Evolutionary conservation across 2,888 invertebrate species (phyloP).

Genomic region (Eremobia ochroleuca): DNA sequence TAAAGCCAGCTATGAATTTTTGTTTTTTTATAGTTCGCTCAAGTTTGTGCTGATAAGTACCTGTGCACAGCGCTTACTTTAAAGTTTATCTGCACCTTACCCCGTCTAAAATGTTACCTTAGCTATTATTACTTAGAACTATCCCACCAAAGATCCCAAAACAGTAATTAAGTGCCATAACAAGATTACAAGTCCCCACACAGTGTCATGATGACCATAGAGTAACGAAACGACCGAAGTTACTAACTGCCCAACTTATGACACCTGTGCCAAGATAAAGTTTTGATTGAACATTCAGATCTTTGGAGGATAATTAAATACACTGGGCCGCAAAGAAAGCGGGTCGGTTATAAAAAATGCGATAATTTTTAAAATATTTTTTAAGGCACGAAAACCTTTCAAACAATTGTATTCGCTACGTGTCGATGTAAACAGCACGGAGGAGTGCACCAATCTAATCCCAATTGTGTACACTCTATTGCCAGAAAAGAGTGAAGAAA

Average conservation of each 20-base stretch:
- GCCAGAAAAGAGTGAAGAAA: too few relatives aligned
- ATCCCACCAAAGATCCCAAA: slow-evolving; percentile 59
- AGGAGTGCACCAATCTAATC: too few relatives aligned
- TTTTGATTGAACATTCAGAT: slow-evolving; percentile 73
- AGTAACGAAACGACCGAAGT: slow-evolving; percentile 75
- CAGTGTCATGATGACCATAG: slow-evolving; percentile 71
- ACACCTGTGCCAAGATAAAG: slow-evolving; percentile 73
- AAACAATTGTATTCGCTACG: too few relatives aligned
- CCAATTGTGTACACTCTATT: too few relatives aligned
- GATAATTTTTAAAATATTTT: too few relatives aligned
- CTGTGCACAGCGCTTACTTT: background rate
- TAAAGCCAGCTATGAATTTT: slow-evolving; percentile 36
- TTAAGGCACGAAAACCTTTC: too few relatives aligned
- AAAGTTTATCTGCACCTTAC: slow-evolving; percentile 30
- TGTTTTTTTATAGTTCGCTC: slow-evolving; percentile 17
- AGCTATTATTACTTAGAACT: slow-evolving; percentile 35
- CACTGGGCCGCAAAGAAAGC: too few relatives aligned
- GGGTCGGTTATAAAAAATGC: too few relatives aligned
- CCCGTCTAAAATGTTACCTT: slow-evolving; percentile 21
- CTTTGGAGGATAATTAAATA: slow-evolving; percentile 63
- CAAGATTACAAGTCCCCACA: slow-evolving; percentile 67
- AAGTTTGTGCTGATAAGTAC: slow-evolving; percentile 10
- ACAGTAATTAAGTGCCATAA: slow-evolving; percentile 67
- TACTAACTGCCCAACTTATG: slow-evolving; percentile 74
- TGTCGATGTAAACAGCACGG: too few relatives aligned